Evolutionary conservation across 92 coral and sea anemone species (phyloP).

Genomic region (Umimayanthus chanpuru): DNA sequence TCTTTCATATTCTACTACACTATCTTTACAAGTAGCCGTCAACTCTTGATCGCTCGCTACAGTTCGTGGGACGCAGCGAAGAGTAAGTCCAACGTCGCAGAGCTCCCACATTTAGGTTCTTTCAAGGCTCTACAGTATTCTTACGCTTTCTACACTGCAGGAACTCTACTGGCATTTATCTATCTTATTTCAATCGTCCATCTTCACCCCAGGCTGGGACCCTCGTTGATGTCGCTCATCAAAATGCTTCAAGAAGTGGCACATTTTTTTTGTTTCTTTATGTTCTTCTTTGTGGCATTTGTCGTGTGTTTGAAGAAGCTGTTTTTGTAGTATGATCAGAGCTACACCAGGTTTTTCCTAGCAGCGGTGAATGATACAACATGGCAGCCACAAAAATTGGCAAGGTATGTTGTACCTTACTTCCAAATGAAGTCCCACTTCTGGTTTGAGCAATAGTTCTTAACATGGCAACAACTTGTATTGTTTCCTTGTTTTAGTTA

Average conservation of each 20-base stretch:
- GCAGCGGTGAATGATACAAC: neutral
- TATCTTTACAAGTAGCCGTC: slow-evolving; percentile 23
- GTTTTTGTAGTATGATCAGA: slow-evolving; percentile 8
- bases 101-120: neutral
- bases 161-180: neutral
- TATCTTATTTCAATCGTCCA: no score
- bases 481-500: no score
- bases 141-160: slow-evolving; percentile 30
- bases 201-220: no score
- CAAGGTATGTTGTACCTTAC: neutral
- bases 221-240: no score
- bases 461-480: no score
- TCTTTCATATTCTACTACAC: slow-evolving; percentile 15
- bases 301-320: no score
- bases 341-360: neutral
- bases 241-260: slow-evolving; percentile 26
- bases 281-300: slow-evolving; percentile 45
- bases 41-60: neutral
- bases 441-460: no score
- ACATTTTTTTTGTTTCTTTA: slow-evolving; percentile 34
- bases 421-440: neutral
- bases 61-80: neutral
- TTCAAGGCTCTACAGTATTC: slow-evolving; percentile 21
- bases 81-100: neutral
- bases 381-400: neutral